These are phyloP conservation scores for Mohoua ochrocephala DNA, from an alignment of 2,113 vertebrate species.

Conservation along the genomic window DNA sequence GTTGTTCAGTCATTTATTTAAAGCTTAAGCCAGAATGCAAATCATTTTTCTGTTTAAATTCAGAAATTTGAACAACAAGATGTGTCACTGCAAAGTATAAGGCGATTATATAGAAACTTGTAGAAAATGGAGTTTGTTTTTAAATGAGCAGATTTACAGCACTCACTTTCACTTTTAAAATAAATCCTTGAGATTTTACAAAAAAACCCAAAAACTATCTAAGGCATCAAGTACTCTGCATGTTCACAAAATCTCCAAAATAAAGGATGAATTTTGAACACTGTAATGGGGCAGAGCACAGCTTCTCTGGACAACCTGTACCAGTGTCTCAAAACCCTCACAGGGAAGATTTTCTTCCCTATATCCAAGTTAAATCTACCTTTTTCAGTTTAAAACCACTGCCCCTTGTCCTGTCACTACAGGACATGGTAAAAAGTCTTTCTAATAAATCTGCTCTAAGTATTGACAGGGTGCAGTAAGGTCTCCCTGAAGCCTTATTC, in stretches of 20 bases:
- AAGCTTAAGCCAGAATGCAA: conserved; percentile 1
- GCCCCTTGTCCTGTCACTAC: neutral
- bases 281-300: neutral
- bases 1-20: neutral
- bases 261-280: neutral
- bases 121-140: neutral
- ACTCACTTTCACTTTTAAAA: neutral
- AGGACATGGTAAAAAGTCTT: neutral
- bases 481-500: neutral
- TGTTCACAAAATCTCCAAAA: neutral
- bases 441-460: neutral
- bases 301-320: neutral
- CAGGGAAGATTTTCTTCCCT: neutral
- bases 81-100: neutral
- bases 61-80: neutral
- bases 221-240: neutral
- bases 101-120: neutral
- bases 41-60: neutral
- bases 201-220: neutral
- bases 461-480: neutral
- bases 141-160: neutral
- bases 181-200: neutral
- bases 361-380: no score
- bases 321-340: neutral
- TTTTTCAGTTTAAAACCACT: neutral